Conservation (phyloP, 1,140 invertebrate species). For the Drosophila ironensis region DNA sequence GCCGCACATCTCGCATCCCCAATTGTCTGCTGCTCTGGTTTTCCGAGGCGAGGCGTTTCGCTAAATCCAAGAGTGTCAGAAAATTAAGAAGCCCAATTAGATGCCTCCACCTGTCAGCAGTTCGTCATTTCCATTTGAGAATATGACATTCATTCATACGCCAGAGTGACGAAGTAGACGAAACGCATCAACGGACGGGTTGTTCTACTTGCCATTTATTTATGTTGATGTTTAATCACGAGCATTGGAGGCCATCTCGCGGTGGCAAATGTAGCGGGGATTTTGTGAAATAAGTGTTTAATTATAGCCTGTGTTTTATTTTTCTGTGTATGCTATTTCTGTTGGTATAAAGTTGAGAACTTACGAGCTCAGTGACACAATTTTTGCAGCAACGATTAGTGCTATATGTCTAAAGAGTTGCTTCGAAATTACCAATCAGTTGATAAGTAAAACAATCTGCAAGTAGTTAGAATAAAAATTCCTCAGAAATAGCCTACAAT, state of each 20-base stretch:
- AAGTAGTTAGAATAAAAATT: no score
- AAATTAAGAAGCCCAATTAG: constrained; percentile 82
- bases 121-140: constrained; percentile 77
- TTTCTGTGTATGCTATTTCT: neutral
- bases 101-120: constrained; percentile 81
- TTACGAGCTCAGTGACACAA: neutral
- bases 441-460: no score
- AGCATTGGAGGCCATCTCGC: constrained; percentile 28
- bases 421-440: no score
- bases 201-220: constrained; percentile 30
- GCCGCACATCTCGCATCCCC: constrained; percentile 29
- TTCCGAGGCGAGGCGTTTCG: constrained; percentile 27
- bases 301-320: constrained; percentile 18
- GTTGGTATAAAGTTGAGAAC: neutral
- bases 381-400: neutral
- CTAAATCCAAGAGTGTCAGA: constrained; percentile 66
- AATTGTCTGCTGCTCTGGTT: constrained; percentile 60
- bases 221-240: constrained; percentile 30
- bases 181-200: constrained; percentile 60
- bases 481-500: no score
- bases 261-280: constrained; percentile 38
- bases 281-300: constrained; percentile 49
- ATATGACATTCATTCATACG: constrained; percentile 78
- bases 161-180: constrained; percentile 67
- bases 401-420: no score